Base-by-base conservation (phyloP, 2,888 invertebrate species). In the Chymomyza amoena region DNA sequence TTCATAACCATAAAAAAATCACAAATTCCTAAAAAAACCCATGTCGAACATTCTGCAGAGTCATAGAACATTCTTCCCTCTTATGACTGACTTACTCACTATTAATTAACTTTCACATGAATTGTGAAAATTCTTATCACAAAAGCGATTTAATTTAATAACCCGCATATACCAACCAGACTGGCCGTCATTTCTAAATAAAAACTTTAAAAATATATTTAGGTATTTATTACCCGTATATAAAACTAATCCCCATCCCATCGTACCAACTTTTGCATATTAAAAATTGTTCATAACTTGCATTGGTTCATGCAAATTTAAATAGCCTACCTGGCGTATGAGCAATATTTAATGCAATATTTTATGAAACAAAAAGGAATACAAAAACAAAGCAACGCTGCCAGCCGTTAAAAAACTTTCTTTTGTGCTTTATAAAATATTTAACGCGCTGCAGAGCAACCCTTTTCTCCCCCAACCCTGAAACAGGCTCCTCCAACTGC, bases 271-370 rank as follows among this genome's bases (percentile, higher is more conserved):
- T 45, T 36, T 36, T 1, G 9, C 36, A 9, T 36, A 36, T 36
- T 4, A 13, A 6, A 13, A 54, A 54, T 18, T 16, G 9, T 54
- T 54, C 18, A 18, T 54, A 10, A 54, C 18, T 68, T 79, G 76
- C 72, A 72, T 85, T 74, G 63, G 63, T 18, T 50, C 28, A 66
- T 16, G 4, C 3, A 61, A 39, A 2, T 39, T 39, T 10, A 18
- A 39, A 32, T 18, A 10, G 39, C 39, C 39, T 0, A 16, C 61
- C 16, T 15, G 39, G 50, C 82, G 82, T 81, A 83, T 83, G 72
- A 71, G 81, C 70, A 81, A 76, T 64, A 9, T 18, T 36, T 69
- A 16, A 66, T 54, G n/a, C 16, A 18, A n/a, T 18, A 54, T 18
- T 54, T 16, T 32, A 7, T 32, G 1, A 32, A 32, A 32, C 32